Evolutionary conservation across 37 sponge, comb jelly and placozoan genomes (phyloP).

Genomic region (Beroe ovata): DNA sequence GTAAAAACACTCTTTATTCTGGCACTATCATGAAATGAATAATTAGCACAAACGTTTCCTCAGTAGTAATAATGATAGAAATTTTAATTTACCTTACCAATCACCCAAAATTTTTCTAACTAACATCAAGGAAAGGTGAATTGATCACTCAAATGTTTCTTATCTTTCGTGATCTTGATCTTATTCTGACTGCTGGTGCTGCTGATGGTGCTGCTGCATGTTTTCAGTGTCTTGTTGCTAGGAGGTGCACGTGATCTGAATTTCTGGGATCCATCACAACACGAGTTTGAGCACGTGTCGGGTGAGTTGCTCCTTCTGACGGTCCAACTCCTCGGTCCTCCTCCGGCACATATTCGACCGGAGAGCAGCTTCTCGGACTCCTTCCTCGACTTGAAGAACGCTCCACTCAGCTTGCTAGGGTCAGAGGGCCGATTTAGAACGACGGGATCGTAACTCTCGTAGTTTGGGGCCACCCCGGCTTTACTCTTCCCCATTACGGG

Average conservation of each 20-base stretch:
- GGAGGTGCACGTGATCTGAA: no score
- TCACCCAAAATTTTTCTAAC: no score
- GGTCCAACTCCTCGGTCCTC: not conserved
- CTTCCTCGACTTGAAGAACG: not conserved
- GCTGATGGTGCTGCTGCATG: not conserved
- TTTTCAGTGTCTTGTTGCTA: not conserved
- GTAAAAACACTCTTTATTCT: not conserved
- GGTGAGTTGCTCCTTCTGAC: not conserved
- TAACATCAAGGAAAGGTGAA: not conserved
- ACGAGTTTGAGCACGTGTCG: not conserved
- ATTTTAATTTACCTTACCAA: no score
- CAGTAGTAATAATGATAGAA: no score
- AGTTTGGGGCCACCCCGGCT: not conserved
- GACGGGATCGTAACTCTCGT: not conserved
- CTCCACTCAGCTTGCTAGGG: not conserved
- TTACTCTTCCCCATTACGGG: not conserved
- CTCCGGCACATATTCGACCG: not conserved
- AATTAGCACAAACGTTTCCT: no score
- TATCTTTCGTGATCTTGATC: not conserved
- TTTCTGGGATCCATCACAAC: not conserved
- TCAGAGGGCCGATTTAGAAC: not conserved
- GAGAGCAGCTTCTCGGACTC: constrained; percentile 9
- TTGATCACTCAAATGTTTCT: not conserved
- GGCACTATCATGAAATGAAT: no score
- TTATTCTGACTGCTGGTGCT: not conserved